These are phyloP conservation scores for Sycophaga agraensis DNA, from an alignment of 1,140 invertebrate species.

Conservation along the genomic window DNA sequence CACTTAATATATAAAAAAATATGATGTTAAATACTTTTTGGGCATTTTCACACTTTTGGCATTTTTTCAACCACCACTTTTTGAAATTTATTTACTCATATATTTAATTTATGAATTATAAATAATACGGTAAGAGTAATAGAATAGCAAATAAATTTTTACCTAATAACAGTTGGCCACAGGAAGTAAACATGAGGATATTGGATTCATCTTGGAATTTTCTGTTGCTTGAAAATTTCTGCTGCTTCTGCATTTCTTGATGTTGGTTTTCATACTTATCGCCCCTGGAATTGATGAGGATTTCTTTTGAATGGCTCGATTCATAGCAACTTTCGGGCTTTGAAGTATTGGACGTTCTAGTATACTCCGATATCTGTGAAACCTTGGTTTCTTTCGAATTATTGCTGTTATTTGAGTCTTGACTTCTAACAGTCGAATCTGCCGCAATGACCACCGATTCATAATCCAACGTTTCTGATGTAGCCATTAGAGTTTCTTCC, in stretches of 20 bases:
- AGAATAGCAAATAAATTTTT: no score
- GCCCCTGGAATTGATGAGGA: slow-evolving; percentile 37
- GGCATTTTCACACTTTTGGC: no score
- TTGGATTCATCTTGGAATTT: slow-evolving; percentile 42
- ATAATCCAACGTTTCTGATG: no score
- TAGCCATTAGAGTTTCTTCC: no score
- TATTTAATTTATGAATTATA: no score
- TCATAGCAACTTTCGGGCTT: slow-evolving; percentile 46
- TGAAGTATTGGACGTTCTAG: slow-evolving; percentile 36
- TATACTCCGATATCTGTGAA: slow-evolving; percentile 39
- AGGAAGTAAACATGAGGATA: slow-evolving; percentile 51
- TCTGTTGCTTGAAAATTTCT: slow-evolving; percentile 10
- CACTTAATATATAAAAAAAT: no score
- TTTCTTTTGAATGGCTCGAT: slow-evolving; percentile 51
- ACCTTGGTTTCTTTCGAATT: slow-evolving; percentile 41
- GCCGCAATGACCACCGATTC: slow-evolving; percentile 37
- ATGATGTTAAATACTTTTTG: no score
- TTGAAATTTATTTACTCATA: no score
- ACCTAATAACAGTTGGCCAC: slow-evolving; percentile 52
- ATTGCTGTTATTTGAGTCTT: slow-evolving; percentile 49
- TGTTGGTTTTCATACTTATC: slow-evolving; percentile 26
- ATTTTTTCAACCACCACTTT: no score
- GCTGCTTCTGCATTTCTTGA: slow-evolving; percentile 29
- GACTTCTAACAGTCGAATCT: slow-evolving; percentile 53
- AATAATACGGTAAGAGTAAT: no score